Evolutionary conservation across 2,113 vertebrate genomes (phyloP), one percentile per base, ranked within the genome.

Genomic region (Sebastes fasciatus): DNA sequence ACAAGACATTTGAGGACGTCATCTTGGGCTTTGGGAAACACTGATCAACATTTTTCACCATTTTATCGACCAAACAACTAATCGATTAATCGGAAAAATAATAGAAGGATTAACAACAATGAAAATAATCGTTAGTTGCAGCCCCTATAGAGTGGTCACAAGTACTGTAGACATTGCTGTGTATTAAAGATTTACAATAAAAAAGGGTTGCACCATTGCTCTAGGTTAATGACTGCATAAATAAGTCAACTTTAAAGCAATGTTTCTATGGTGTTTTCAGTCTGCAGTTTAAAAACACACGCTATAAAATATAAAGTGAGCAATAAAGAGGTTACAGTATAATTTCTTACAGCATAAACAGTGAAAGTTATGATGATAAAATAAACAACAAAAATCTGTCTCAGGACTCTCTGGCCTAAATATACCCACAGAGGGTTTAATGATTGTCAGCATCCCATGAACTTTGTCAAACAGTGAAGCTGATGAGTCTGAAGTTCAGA

Each of bases 401-500:
- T 72, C 45, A 55, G 43, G 70, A 52, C 1, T 61, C 19, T 74
- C 46, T 66, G 62, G 71, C 63, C 63, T 40, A 54, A 70, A 84
- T 17, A 40, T 74, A 58, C 40, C 8, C 8, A 5, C 49, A 19
- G 34, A 34, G 7, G 19, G 89, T 85, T 91, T 93, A 93, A 93
- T 94, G 77, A 93, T 90, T 93, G 68, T 60, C 82, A 34, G 52
- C 40, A 19, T 21, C 26, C 2, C 1, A 1, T 84, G 79, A 80
- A 86, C 88, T 87, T 79, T 90, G 75, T 2, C 61, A 23, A 5
- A 6, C 16, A 17, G 46, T 54, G 21, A 58, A 75, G 12, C 49
- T 49, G 3, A 79, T 79, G 79, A 80, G 82, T 49, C 76, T 88
- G 54, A 93, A 92, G 92, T 90, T 84, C 88, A 91, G 65, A 75